phyloP scores from a whole-genome alignment of 2,113 vertebrate genomes.

The Lamprologus callipterus region DNA sequence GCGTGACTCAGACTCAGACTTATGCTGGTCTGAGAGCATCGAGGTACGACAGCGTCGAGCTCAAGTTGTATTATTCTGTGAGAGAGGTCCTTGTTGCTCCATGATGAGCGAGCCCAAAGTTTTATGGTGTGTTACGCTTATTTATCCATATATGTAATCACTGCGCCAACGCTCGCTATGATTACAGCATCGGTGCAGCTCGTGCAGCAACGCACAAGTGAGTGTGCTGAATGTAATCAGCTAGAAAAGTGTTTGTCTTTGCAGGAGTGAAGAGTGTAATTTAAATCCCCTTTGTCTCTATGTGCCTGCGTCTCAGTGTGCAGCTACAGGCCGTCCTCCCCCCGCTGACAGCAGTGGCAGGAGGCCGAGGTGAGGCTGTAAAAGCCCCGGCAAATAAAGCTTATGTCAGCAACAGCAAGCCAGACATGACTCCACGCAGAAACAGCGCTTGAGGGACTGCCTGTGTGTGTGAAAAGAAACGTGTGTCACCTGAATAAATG shows the following conservation, averaged over 20 bases:
- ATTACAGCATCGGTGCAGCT: conserved; percentile 29
- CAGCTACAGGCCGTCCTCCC: not conserved
- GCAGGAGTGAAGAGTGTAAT: not conserved
- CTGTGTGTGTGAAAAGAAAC: conserved; percentile 12
- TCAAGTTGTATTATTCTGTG: conserved; percentile 1
- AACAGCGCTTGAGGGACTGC: not conserved
- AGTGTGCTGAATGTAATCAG: not conserved
- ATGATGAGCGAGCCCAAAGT: conserved; percentile 21
- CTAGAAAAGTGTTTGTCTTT: not conserved
- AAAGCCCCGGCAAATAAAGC: conserved; percentile 53
- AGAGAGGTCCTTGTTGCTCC: conserved; percentile 13
- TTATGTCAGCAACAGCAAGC: conserved; percentile 33
- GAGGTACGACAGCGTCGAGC: not conserved
- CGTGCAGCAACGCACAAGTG: not conserved
- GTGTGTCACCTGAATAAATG: conserved; percentile 50
- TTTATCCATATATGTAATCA: conserved; percentile 54
- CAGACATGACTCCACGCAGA: conserved; percentile 51
- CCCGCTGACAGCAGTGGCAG: conserved; percentile 40
- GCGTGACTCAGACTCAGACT: not conserved
- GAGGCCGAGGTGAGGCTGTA: conserved; percentile 32
- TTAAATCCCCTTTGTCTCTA: not conserved
- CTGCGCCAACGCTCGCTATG: conserved; percentile 9
- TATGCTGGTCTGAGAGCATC: not conserved
- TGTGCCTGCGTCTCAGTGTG: not conserved
- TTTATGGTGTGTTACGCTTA: conserved; percentile 58